These are phyloP conservation scores for Ceramica pisi DNA, from an alignment of 2,888 invertebrate species.

Conservation along the genomic window DNA sequence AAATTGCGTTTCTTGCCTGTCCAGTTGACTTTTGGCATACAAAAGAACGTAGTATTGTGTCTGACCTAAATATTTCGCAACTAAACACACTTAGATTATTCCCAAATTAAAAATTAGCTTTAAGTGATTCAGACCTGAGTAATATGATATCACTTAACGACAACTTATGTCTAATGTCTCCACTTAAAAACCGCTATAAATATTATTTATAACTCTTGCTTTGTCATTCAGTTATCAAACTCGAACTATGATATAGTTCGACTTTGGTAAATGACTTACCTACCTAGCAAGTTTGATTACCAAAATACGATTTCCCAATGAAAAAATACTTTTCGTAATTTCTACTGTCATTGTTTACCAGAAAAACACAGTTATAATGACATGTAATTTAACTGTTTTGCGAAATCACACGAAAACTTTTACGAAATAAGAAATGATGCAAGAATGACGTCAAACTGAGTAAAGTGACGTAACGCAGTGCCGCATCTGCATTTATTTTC, in stretches of 20 bases:
- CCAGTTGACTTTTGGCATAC: neutral
- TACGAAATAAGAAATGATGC: slow-evolving; percentile 10
- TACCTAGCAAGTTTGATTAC: too few species aligned
- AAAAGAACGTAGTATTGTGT: too few species aligned
- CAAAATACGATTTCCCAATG: slow-evolving; percentile 11
- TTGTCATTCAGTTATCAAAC: neutral
- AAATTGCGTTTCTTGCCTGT: neutral
- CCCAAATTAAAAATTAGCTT: neutral
- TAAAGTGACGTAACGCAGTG: slow-evolving; percentile 18
- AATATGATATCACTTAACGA: neutral
- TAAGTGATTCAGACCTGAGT: neutral
- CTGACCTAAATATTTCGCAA: too few species aligned
- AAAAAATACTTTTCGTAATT: slow-evolving; percentile 14
- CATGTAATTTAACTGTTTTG: slow-evolving; percentile 7
- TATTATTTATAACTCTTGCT: neutral
- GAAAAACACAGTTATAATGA: slow-evolving; percentile 22
- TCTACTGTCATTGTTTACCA: slow-evolving; percentile 12
- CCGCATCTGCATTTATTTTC: slow-evolving; percentile 28
- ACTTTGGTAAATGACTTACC: too few species aligned
- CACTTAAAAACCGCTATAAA: neutral
- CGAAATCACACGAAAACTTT: neutral
- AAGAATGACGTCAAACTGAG: slow-evolving; percentile 21
- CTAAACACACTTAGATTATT: neutral
- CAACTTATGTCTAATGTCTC: neutral
- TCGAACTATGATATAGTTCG: too few species aligned